Evolutionary conservation across 2,888 invertebrate genomes (phyloP), one percentile per base, ranked within the genome.

Genomic region (Rosalia funebris): DNA sequence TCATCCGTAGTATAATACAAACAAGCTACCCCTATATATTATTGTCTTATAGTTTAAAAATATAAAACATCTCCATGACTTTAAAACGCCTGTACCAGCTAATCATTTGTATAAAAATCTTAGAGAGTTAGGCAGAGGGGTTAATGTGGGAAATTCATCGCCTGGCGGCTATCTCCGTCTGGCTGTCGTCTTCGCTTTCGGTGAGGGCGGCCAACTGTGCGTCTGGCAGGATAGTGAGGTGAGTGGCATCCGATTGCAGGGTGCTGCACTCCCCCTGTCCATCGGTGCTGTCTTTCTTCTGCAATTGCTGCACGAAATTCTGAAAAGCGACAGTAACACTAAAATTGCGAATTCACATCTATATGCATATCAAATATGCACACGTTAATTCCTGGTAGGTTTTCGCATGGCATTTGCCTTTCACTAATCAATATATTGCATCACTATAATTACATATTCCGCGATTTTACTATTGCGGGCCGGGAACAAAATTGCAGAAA

Each of bases 291-390:
- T 89, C 89, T 75, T 90, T 90, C 81, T 89, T 89, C 79, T 91
- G 91, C 62, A 92, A 81, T 32, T 91, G 91, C 78, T 92, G 91
- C 41, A 92, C 91, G 81, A 91, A 92, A 74, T 90, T 91, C 91
- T 92, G 82, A 14, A 81, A 80, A 57, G 25, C 25, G 9, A 5
- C 25, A 25, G n/a, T n/a, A n/a, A n/a, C n/a, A n/a, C n/a, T n/a
- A n/a, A n/a, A n/a, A n/a, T n/a, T n/a, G n/a, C n/a, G n/a, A n/a
- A n/a, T n/a, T n/a, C n/a, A n/a, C n/a, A n/a, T n/a, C n/a, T n/a
- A n/a, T n/a, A n/a, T n/a, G n/a, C n/a, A n/a, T n/a, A n/a, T n/a
- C n/a, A n/a, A n/a, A n/a, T n/a, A n/a, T n/a, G n/a, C n/a, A n/a
- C n/a, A n/a, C n/a, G n/a, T n/a, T n/a, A n/a, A n/a, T n/a, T n/a